Evolutionary conservation across 2,797 vertebrate genomes (phyloP), one percentile per base, ranked within the genome.

Genomic region (Tragopan temminckii): DNA sequence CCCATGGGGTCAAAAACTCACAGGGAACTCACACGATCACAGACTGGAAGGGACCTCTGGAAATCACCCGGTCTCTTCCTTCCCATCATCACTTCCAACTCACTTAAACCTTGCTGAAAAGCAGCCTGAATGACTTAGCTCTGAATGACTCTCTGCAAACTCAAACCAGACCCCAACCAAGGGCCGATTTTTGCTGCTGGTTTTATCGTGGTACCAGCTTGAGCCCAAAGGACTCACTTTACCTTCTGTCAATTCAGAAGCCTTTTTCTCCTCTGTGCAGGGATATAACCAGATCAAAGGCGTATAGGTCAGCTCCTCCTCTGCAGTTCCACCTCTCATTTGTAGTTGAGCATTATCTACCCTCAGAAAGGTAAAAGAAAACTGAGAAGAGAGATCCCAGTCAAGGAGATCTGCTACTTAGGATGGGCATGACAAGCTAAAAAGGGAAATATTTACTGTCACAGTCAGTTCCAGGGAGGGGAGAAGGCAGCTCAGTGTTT

Each of bases 251-350:
- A 74, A 61, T 57, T 2, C 9, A 81, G 52, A 85, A 74, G 12
- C 12, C 43, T 35, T 59, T 79, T 85, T 50, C 52, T 70, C 33
- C 4, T 5, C 45, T 40, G 35, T 63, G 58, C 55, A 67, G 55
- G 38, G 43, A 80, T 64, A 55, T 89, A 97, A 94, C 79, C 76
- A 92, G 77, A 93, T 58, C 72, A 88, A 58, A 93, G 84, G 96
- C 59, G 76, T 95, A 84, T 2, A 94, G 93, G 85, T 95, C 94
- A 95, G 40, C 31, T 94, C 77, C 77, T 89, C 25, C 6, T 66
- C 90, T 96, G 87, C 95, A 96, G 95, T 97, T 97, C 92, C 92
- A 96, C 79, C 75, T 95, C 88, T 87, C 8, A 3, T 95, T 74
- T 96, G 93, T 74, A 93, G 92, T 55, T 36, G 75, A 95, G 86